A percentile compares a stretch with the other conserved stretches of the same genome.
Evolutionary conservation across 2,797 vertebrate genomes (phyloP).

Genomic region (Oreochromis mossambicus): DNA sequence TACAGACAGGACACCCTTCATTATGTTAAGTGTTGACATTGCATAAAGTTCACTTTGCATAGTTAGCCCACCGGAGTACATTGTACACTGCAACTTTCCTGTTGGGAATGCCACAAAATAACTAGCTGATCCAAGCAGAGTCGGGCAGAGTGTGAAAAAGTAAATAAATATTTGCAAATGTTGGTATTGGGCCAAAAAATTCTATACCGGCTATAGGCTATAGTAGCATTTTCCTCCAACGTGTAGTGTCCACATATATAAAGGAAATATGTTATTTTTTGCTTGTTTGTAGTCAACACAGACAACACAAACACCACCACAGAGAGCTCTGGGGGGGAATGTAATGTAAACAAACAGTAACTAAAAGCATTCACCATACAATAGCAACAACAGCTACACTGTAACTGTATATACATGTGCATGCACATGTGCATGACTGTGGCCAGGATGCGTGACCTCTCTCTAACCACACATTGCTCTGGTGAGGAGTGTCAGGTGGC

Average conservation of each 20-base stretch:
- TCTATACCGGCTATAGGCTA: background rate
- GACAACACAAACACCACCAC: background rate
- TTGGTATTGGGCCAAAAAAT: background rate
- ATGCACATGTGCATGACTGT: conserved; percentile 7
- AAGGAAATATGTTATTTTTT: background rate
- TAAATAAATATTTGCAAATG: background rate
- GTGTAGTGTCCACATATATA: background rate
- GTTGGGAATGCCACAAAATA: background rate
- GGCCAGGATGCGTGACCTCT: conserved; percentile 32
- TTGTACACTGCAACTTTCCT: background rate
- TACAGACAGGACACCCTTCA: background rate
- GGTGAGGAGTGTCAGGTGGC: conserved; percentile 62
- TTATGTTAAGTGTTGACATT: background rate
- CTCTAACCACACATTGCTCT: conserved; percentile 49
- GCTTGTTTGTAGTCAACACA: background rate
- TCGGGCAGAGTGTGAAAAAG: background rate
- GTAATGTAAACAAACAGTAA: conserved; percentile 10
- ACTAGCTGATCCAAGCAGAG: background rate
- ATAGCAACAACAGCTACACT: background rate
- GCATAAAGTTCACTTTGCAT: background rate
- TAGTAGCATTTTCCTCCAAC: background rate
- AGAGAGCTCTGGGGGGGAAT: background rate
- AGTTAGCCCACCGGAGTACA: background rate
- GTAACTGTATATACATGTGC: conserved; percentile 22
- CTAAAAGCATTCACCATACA: background rate